Conservation (phyloP, 2,797 vertebrate species). For the Centropyge bicolor region DNA sequence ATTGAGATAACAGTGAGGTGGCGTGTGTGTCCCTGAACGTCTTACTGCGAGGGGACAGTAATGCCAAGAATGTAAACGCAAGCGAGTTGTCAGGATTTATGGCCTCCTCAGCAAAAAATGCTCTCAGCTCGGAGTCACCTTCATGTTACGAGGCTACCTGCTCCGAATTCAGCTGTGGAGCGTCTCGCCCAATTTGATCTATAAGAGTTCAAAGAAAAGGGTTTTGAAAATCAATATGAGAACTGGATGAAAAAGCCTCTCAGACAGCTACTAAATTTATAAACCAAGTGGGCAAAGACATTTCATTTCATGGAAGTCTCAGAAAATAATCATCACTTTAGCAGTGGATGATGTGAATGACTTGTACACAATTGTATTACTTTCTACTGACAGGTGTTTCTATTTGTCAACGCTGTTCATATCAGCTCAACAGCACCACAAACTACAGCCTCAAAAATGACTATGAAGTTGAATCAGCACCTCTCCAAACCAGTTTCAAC, state of each 20-base stretch:
- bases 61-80: conserved; percentile 74
- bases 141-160: conserved; percentile 45
- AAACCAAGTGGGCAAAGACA: not conserved
- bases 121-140: conserved; percentile 62
- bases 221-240: not conserved
- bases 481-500: not conserved
- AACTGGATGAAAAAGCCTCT: conserved; percentile 1
- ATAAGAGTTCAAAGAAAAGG: not conserved
- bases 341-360: not conserved
- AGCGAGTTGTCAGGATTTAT: conserved; percentile 59
- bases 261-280: not conserved
- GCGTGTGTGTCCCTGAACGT: conserved; percentile 30
- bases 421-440: not conserved
- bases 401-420: not conserved
- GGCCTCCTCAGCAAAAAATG: conserved; percentile 58
- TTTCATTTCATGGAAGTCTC: conserved; percentile 8
- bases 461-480: not conserved
- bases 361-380: not conserved
- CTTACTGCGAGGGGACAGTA: conserved; percentile 45
- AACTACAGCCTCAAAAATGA: not conserved
- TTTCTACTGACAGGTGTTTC: not conserved
- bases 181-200: not conserved
- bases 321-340: not conserved
- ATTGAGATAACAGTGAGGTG: conserved; percentile 26
- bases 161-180: conserved; percentile 7